Evolutionary conservation across 2,113 vertebrate species (phyloP), one percentile per base, ranked within the genome.

Genomic region (Corythornis vintsioides): DNA sequence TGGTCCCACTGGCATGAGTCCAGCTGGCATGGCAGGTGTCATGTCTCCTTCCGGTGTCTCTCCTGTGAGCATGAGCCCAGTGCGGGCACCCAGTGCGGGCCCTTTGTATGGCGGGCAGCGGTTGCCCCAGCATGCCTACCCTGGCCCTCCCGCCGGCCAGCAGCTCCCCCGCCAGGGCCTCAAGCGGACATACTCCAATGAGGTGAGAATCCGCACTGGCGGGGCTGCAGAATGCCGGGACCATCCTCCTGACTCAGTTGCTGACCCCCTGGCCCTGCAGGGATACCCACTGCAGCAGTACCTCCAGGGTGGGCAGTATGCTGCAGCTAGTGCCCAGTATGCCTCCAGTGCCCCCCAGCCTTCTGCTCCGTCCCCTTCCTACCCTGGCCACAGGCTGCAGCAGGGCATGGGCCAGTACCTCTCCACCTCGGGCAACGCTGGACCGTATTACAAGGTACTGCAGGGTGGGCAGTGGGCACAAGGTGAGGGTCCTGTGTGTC

Each of bases 371-470:
- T 98, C 99, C 6, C 98, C 98, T 17, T 98, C 98, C 13, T 99
- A 98, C 93, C 97, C 98, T 1, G 97, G 98, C 63, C 98, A 98
- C 90, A 97, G 99, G 94, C 96, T 99, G 94, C 98, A 98, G 96
- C 98, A 98, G 95, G 83, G 96, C 45, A 79, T 98, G 93, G 97
- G 97, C 83, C 98, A 98, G 95, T 98, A 98, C 92, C 97, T 98
- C 56, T 93, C 98, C 3, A 31, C 98, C 56, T 96, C 98, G 0
- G 97, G 97, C 63, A 98, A 97, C 11, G 86, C 97, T 0, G 98
- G 98, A 56, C 98, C 98, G 89, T 99, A 98, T 88, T 99, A 98
- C 78, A 99, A 99, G 98, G 99, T 99, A 97, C 82, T 7, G 9
- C 42, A 67, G 40, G 15, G 25, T 20, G 21, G 4, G 17, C 0